phyloP scores from a whole-genome alignment of 2,888 invertebrate genomes.

The Yponomeuta cagnagella region DNA sequence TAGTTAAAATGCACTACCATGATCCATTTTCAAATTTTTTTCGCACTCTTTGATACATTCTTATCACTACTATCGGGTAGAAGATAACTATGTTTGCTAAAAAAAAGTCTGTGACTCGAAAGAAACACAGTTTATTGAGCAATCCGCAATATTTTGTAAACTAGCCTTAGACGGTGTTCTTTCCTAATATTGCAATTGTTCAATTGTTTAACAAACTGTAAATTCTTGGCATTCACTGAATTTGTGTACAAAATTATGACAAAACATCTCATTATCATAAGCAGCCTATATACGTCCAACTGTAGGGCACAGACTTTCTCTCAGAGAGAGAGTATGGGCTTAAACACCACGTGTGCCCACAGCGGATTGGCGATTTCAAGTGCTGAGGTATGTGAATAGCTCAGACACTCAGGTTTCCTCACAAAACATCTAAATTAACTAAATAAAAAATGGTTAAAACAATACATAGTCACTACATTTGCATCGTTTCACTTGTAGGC shows the following conservation, averaged over 20 bases:
- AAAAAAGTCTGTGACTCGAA: conserved; percentile 4
- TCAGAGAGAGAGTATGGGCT: no score
- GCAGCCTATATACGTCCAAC: no score
- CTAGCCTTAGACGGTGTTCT: not conserved
- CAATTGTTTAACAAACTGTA: not conserved
- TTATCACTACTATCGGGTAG: conserved; percentile 2
- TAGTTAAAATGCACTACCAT: not conserved
- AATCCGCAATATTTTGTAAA: not conserved
- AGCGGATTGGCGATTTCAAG: no score
- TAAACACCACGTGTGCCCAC: no score
- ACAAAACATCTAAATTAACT: no score
- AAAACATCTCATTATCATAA: no score
- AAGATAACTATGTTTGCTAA: conserved; percentile 11
- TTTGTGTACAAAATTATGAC: no score
- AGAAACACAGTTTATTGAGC: not conserved
- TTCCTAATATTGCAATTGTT: conserved; percentile 4
- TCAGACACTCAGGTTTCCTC: no score
- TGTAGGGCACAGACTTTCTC: no score
- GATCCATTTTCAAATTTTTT: not conserved
- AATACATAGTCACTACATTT: not conserved
- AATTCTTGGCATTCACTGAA: no score
- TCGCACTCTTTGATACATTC: not conserved
- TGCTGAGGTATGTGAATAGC: no score
- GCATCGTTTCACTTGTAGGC: not conserved
- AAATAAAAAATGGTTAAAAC: no score